These are phyloP conservation scores for Sarcoramphus papa DNA, from an alignment of 2,797 vertebrate species.

Conservation along the genomic window DNA sequence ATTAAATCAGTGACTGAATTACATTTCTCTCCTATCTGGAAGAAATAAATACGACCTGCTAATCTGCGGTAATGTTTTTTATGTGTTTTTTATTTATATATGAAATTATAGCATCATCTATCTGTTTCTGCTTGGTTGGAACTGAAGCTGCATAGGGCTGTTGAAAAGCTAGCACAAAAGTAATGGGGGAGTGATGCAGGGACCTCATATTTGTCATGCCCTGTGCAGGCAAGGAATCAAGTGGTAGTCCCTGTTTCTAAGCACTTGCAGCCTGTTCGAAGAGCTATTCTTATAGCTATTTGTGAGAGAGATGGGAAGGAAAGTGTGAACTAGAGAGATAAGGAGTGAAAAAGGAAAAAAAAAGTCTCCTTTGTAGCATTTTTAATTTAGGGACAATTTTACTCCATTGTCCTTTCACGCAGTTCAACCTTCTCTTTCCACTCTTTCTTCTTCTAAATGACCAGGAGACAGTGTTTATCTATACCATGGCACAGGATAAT, in stretches of 20 bases:
- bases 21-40: neutral
- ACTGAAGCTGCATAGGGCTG: neutral
- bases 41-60: neutral
- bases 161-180: neutral
- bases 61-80: neutral
- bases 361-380: neutral
- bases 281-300: neutral
- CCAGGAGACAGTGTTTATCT: neutral
- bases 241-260: neutral
- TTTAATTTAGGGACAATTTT: neutral
- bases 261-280: neutral
- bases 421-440: neutral
- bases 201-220: neutral
- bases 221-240: neutral
- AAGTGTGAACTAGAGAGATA: neutral
- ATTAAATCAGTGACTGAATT: neutral
- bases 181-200: neutral
- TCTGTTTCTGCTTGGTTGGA: neutral
- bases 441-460: neutral
- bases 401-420: neutral
- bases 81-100: neutral
- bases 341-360: neutral
- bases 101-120: neutral
- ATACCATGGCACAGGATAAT: neutral
- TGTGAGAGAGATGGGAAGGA: neutral